These are phyloP conservation scores for Polia nebulosa DNA, from an alignment of 2,888 invertebrate genomes.

Conservation along the genomic window DNA sequence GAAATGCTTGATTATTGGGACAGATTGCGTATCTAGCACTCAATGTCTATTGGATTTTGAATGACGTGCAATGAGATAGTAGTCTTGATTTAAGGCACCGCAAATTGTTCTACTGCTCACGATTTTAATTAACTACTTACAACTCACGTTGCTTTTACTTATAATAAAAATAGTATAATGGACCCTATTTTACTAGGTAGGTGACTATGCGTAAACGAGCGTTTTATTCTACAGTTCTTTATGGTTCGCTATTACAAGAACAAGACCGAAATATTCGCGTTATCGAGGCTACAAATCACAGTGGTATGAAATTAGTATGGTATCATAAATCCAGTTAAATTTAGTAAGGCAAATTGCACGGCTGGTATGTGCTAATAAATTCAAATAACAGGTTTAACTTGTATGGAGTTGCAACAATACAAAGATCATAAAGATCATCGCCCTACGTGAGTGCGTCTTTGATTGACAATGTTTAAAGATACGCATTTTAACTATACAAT, in stretches of 20 bases:
- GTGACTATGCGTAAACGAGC: conserved; percentile 43
- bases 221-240: conserved; percentile 50
- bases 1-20: conserved; percentile 28
- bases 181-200: conserved; percentile 20
- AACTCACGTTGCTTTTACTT: not conserved
- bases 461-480: conserved; percentile 75
- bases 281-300: conserved; percentile 58
- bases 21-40: conserved; percentile 24
- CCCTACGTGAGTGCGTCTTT: conserved; percentile 65
- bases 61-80: conserved; percentile 31
- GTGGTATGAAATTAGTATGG: conserved; percentile 35
- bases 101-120: conserved; percentile 24
- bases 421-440: conserved; percentile 75
- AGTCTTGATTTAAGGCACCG: conserved; percentile 23
- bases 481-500: conserved; percentile 64
- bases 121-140: conserved; percentile 4
- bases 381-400: conserved; percentile 72
- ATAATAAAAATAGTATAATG: conserved; percentile 19
- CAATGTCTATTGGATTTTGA: conserved; percentile 22
- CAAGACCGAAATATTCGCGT: conserved; percentile 45
- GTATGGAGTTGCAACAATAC: conserved; percentile 68
- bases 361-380: conserved; percentile 54
- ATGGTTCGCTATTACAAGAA: conserved; percentile 46
- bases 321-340: conserved; percentile 54
- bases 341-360: conserved; percentile 62